phyloP scores from a whole-genome alignment of 2,888 invertebrate genomes.

The Cybosia mesomella region DNA sequence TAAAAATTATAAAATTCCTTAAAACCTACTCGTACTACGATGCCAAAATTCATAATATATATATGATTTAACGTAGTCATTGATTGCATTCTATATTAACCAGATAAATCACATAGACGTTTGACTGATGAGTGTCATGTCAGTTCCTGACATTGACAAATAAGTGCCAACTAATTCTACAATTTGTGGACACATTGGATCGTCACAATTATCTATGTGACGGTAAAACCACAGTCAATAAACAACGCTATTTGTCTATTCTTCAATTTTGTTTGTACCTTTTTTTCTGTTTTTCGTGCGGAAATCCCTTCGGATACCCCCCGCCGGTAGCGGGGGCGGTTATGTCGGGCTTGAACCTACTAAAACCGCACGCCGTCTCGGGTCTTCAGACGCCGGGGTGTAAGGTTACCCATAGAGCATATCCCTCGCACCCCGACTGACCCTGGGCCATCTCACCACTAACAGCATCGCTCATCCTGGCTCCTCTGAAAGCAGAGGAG shows the following conservation, averaged over 20 bases:
- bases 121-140: conserved; percentile 1
- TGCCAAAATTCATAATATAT: background rate
- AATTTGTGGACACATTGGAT: background rate
- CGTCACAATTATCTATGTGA: background rate
- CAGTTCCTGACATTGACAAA: background rate
- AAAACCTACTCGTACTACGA: background rate
- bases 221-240: background rate
- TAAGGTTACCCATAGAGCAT: too few relatives aligned
- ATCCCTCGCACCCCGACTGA: too few relatives aligned
- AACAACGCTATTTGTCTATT: background rate
- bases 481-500: too few relatives aligned
- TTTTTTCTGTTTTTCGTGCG: too few relatives aligned
- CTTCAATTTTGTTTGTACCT: background rate
- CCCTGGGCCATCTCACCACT: too few relatives aligned
- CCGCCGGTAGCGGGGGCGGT: too few relatives aligned
- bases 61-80: background rate
- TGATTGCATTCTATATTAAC: background rate
- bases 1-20: background rate
- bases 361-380: too few relatives aligned
- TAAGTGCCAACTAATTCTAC: background rate
- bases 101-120: background rate
- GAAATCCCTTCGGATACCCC: too few relatives aligned
- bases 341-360: too few relatives aligned
- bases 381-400: too few relatives aligned
- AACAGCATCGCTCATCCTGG: too few relatives aligned